Evolutionary conservation across 2,797 vertebrate genomes (phyloP).

Genomic region (Cichlasoma orientale): DNA sequence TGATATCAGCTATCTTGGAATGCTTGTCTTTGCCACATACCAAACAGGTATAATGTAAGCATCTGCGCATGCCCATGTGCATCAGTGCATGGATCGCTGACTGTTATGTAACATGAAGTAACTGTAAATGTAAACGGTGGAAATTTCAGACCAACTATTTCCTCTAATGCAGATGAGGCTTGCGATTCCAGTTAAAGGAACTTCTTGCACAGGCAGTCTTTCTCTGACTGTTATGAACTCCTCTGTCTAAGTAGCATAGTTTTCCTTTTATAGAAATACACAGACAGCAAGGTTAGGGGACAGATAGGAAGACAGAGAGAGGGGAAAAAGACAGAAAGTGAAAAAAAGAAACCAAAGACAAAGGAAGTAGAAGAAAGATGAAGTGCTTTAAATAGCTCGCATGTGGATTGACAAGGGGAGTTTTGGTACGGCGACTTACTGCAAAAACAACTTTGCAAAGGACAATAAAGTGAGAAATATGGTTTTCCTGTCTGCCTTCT

Average conservation of each 20-base stretch:
- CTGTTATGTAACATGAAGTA: neutral
- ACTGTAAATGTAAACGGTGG: neutral
- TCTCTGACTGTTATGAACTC: slow-evolving; percentile 21
- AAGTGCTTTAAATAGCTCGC: slow-evolving; percentile 51
- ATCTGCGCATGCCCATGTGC: neutral
- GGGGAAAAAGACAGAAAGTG: neutral
- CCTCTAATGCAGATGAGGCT: slow-evolving; percentile 13
- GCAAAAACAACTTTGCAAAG: slow-evolving; percentile 71
- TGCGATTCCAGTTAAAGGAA: slow-evolving; percentile 20
- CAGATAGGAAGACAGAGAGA: neutral
- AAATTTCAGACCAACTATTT: slow-evolving; percentile 28
- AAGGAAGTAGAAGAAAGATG: slow-evolving; percentile 19
- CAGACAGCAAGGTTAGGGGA: slow-evolving; percentile 17
- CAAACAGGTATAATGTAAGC: neutral
- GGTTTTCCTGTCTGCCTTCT: slow-evolving; percentile 56
- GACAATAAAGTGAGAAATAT: slow-evolving; percentile 70
- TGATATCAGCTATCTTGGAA: neutral
- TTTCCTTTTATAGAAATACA: slow-evolving; percentile 79
- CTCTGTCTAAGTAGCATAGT: slow-evolving; percentile 60
- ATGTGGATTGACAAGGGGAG: slow-evolving; percentile 31
- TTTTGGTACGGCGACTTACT: slow-evolving; percentile 57
- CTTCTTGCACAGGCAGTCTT: slow-evolving; percentile 14
- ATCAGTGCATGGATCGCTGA: neutral
- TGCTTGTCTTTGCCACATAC: neutral
- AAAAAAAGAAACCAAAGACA: neutral